Evolutionary conservation across 2,888 invertebrate genomes (phyloP).

Genomic region (Lasioglossum malachurum): DNA sequence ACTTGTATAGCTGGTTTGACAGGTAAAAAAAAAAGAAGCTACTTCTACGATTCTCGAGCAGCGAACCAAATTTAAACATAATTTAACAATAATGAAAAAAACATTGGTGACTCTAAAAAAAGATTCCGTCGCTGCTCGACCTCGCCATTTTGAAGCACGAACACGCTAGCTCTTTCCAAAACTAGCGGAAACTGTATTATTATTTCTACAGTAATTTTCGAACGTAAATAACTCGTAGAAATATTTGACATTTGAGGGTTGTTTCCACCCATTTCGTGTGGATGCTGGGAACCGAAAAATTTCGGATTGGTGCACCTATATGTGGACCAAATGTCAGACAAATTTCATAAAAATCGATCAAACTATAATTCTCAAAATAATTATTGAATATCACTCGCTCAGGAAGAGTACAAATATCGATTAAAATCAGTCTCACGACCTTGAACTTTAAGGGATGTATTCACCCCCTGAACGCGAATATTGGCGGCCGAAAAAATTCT

Average conservation of each 20-base stretch:
- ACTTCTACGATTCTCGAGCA: conserved; percentile 4
- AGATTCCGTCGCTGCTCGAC: not conserved
- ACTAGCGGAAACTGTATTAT: not conserved
- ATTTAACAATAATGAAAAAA: not conserved
- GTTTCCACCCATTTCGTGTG: not conserved
- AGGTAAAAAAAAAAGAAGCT: not conserved
- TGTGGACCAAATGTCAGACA: not conserved
- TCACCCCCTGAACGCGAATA: not conserved
- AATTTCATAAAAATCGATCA: not conserved
- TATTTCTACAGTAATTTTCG: not conserved
- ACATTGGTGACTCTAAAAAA: not conserved
- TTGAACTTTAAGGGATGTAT: not conserved
- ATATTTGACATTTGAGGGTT: not conserved
- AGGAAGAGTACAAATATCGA: not conserved
- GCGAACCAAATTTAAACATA: not conserved
- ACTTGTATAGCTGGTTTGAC: not conserved
- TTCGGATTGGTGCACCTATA: not conserved
- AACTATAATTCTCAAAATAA: not conserved
- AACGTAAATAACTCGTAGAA: not conserved
- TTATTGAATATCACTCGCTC: not conserved
- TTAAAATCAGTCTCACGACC: not conserved
- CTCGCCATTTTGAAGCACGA: not conserved
- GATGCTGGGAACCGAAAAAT: not conserved
- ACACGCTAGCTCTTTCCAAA: not conserved
- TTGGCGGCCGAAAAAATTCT: not conserved